phyloP scores from a whole-genome alignment of 1,140 invertebrate species.

The Drosophila sproati region DNA sequence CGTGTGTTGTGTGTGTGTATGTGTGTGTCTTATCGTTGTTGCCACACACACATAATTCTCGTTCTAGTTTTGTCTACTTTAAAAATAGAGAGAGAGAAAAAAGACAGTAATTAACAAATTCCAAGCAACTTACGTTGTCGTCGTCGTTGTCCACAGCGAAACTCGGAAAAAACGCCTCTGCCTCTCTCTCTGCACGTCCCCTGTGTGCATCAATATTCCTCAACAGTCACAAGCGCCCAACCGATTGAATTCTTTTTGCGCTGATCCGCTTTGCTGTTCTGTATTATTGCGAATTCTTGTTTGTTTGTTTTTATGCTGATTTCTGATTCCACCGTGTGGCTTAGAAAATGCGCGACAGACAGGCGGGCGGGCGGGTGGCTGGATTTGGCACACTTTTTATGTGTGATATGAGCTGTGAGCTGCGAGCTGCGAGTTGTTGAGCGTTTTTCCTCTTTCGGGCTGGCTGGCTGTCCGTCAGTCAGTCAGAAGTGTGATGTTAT shows the following conservation, averaged over 20 bases:
- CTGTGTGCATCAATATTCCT: constrained; percentile 55
- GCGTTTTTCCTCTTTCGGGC: constrained; percentile 42
- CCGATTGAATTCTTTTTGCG: constrained; percentile 27
- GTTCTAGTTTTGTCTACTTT: constrained; percentile 16
- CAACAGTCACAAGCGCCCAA: constrained; percentile 36
- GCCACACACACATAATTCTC: constrained; percentile 29
- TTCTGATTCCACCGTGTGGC: constrained; percentile 32
- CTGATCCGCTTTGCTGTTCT: constrained; percentile 34
- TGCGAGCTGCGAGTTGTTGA: background rate
- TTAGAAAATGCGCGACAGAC: constrained; percentile 52
- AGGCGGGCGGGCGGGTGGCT: background rate
- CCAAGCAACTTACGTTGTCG: constrained; percentile 74
- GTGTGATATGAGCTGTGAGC: constrained; percentile 16
- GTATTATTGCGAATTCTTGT: constrained; percentile 41
- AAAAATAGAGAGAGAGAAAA: background rate
- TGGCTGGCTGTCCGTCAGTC: constrained; percentile 28
- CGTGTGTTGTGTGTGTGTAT: constrained; percentile 2
- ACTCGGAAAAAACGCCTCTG: constrained; percentile 65
- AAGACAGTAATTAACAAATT: constrained; percentile 59
- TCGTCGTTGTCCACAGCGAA: constrained; percentile 77
- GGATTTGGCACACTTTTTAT: constrained; percentile 57
- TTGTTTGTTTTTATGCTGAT: constrained; percentile 41
- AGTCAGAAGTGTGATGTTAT: constrained; percentile 47
- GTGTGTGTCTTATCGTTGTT: constrained; percentile 16
- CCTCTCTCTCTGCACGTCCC: constrained; percentile 39